Evolutionary conservation across 2,113 vertebrate genomes (phyloP).

Genomic region (Ptychochromis oligacanthus): DNA sequence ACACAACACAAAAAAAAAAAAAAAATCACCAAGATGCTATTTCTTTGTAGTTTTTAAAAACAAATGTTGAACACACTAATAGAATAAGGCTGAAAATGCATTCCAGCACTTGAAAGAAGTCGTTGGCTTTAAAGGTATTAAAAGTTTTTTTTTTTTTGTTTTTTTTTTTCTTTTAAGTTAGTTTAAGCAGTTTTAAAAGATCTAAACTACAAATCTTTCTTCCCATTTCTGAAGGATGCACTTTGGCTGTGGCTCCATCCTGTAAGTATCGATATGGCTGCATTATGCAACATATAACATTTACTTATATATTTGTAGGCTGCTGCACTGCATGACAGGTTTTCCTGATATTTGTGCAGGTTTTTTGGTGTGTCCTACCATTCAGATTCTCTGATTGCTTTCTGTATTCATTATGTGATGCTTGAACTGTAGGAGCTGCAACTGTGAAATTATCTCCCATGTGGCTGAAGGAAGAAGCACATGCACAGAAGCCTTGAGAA

Average conservation of each 20-base stretch:
- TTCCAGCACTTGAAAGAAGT: not conserved
- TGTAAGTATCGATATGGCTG: not conserved
- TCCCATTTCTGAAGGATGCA: too few relatives aligned
- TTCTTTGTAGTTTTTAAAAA: not conserved
- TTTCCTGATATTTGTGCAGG: not conserved
- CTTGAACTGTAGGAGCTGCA: not conserved
- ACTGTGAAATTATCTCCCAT: not conserved
- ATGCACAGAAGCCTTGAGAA: not conserved
- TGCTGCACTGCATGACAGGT: not conserved
- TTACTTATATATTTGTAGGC: not conserved
- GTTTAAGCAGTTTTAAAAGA: not conserved
- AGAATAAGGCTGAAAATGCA: not conserved
- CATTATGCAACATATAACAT: not conserved
- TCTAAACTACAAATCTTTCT: too few relatives aligned
- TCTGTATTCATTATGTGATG: not conserved
- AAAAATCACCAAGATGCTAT: too few relatives aligned
- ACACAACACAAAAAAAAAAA: too few relatives aligned
- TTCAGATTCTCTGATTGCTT: not conserved
- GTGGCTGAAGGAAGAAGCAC: not conserved
- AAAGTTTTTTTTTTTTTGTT: rapidly evolving
- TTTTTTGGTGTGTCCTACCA: too few relatives aligned
- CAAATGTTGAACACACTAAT: too few relatives aligned
- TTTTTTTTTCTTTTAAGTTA: not conserved
- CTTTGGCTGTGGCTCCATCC: not conserved
- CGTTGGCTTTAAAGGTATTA: not conserved